phyloP scores from a whole-genome alignment of 2,113 vertebrate species.

The Myotis brandtii region DNA sequence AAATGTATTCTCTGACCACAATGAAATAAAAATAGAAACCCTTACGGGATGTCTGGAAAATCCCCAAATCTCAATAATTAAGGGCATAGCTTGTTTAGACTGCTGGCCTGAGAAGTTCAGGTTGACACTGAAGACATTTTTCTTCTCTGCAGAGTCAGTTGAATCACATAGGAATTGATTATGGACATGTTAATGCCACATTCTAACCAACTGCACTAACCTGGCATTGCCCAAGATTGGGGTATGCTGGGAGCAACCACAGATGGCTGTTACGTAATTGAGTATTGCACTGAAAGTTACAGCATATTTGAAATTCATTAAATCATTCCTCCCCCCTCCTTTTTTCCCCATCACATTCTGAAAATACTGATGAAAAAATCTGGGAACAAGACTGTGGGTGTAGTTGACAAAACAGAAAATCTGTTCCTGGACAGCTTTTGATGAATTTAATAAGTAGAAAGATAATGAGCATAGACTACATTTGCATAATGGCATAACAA shows the following conservation, averaged over 20 bases:
- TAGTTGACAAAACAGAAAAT: constrained; percentile 73
- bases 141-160: background rate
- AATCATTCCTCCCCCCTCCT: background rate
- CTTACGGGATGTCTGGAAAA: constrained; percentile 14
- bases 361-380: constrained; percentile 47
- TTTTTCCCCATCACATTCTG: background rate
- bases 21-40: background rate
- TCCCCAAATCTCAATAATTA: background rate
- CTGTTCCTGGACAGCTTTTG: constrained; percentile 65
- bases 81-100: constrained; percentile 6
- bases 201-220: background rate
- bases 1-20: constrained; percentile 5
- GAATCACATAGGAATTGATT: background rate
- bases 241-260: background rate
- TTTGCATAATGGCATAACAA: constrained; percentile 63
- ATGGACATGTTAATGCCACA: background rate
- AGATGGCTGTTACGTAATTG: background rate
- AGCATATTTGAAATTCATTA: constrained; percentile 59
- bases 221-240: background rate
- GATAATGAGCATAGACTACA: constrained; percentile 40
- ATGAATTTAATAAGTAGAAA: constrained; percentile 69
- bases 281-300: background rate
- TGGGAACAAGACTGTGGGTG: constrained; percentile 58
- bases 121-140: background rate
- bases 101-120: background rate